Base-by-base conservation (phyloP, 2,888 invertebrate genomes). In the Trilocha varians region DNA sequence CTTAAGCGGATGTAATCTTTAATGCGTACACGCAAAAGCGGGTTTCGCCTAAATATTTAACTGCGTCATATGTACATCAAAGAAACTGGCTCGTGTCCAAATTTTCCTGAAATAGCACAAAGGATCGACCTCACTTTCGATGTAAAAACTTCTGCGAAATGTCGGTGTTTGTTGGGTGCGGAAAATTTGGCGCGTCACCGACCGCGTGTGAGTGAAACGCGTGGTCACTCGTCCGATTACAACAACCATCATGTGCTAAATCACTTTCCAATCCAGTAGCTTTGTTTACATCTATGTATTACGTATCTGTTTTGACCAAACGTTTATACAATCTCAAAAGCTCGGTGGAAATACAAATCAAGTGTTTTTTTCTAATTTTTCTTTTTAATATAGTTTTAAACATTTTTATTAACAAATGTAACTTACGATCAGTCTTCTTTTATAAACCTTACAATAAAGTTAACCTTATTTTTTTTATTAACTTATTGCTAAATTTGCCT, bases 51-150 rank as follows among this genome's bases (percentile, higher is more conserved):
- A 60, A 61, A 51, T 59, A 60, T 58, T 62, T 53, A 71, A 74
- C 65, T 83, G 71, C 79, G 78, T 56, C 74, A 70, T 67, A 70
- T 54, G 55, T 58, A 59, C 55, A 59, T 53, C 60, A 53, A 57
- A 65, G 57, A 54, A 63, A 52, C 73, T 85, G 85, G 84, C 79
- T 55, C 49, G 48, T 42, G 47, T 76, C 85, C 85, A 85, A 66
- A 43, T 77, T 75, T 69, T 76, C 82, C 83, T 77, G 73, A 84
- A 85, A 84, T 85, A 85, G 83, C 84, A 85, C 85, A 85, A 85
- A 85, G 85, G 80, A 84, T 77, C 70, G 76, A 77, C 78, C 78
- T 78, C 70, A 60, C 58, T 68, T 67, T 64, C 53, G 50, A 65
- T 66, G 67, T 69, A 75, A 73, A 70, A 76, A 72, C 66, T 80